Percentiles rank a stretch among this genome's conserved stretches.
Evolutionary conservation across 92 coral and sea anemone species (phyloP).

Genomic region (Desmophyllum pertusum): DNA sequence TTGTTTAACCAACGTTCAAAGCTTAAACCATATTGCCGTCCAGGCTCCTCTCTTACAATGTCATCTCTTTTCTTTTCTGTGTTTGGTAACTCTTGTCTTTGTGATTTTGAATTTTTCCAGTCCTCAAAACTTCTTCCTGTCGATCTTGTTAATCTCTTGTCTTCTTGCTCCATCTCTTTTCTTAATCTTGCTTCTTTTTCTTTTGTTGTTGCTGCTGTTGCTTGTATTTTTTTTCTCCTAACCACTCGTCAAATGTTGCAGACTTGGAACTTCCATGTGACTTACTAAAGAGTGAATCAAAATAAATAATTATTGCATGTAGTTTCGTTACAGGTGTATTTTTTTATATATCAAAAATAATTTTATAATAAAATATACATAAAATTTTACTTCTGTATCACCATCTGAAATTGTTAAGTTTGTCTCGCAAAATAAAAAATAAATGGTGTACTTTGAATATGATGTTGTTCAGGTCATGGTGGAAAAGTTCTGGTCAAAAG

Average conservation of each 20-base stretch:
- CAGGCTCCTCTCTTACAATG: slow-evolving; percentile 41
- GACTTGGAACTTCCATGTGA: slow-evolving; percentile 81
- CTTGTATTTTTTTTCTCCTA: slow-evolving; percentile 76
- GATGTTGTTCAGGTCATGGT: no score
- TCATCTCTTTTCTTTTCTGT: slow-evolving; percentile 58
- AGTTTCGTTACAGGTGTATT: no score
- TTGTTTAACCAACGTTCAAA: slow-evolving; percentile 48
- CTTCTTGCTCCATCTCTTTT: slow-evolving; percentile 55
- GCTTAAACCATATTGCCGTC: slow-evolving; percentile 20
- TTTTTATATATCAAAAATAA: no score
- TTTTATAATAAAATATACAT: no score
- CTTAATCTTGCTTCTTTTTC: slow-evolving; percentile 58
- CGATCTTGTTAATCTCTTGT: slow-evolving; percentile 42
- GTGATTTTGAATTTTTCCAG: slow-evolving; percentile 66
- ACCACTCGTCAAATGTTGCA: slow-evolving; percentile 92
- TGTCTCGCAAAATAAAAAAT: no score
- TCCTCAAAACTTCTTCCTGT: slow-evolving; percentile 75
- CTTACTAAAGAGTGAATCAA: slow-evolving; percentile 47
- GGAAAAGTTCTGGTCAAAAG: no score
- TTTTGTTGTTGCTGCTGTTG: slow-evolving; percentile 55
- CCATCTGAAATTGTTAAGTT: no score
- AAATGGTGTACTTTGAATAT: no score
- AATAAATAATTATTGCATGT: no score
- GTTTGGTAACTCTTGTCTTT: slow-evolving; percentile 51
- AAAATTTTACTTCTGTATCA: no score